Conservation (phyloP, 2,113 vertebrate species). For the Nannospalax galili region DNA sequence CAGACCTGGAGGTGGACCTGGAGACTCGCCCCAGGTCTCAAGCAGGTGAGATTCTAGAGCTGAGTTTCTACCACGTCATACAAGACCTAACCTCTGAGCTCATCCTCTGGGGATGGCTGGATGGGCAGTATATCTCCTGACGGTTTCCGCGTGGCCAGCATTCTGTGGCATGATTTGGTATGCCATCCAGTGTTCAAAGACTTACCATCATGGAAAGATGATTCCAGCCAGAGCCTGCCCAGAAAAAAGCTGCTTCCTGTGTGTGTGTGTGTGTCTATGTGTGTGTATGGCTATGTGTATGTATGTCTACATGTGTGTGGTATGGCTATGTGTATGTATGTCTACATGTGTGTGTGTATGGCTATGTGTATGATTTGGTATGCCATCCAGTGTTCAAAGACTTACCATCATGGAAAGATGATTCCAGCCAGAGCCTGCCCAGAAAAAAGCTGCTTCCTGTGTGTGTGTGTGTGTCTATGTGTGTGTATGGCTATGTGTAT, state of each 20-base stretch:
- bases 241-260: conserved; percentile 36
- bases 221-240: background rate
- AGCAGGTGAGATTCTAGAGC: background rate
- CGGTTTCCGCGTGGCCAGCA: background rate
- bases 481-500: too few species aligned
- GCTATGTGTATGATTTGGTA: too few species aligned
- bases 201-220: background rate
- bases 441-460: conserved; percentile 36
- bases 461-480: background rate
- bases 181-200: background rate
- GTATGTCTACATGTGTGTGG: background rate
- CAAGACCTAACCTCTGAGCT: background rate
- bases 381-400: background rate
- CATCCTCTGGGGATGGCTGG: background rate
- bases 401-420: background rate
- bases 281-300: too few species aligned
- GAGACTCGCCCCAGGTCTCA: background rate
- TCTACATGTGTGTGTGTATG: too few species aligned
- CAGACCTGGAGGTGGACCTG: background rate
- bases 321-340: background rate
- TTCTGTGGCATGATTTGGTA: background rate
- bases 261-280: background rate
- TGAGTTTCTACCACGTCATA: background rate
- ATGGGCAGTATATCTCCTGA: background rate
- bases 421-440: background rate